Base-by-base conservation (phyloP, 2,888 invertebrate species). In the Zhuqinia jingwanae region DNA sequence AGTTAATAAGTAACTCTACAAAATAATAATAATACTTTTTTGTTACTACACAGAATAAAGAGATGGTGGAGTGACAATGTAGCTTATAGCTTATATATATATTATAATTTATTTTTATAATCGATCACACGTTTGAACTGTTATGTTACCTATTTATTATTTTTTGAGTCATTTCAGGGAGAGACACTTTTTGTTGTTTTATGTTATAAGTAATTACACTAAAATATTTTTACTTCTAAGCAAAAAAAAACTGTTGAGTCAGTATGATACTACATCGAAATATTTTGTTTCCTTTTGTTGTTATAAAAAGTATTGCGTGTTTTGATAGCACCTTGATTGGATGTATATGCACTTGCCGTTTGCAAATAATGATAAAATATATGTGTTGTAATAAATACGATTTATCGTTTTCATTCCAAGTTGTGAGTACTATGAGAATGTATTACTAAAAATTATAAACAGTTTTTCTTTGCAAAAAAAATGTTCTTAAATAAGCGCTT, bases 111-210 rank as follows among this genome's bases (percentile, higher is more conserved):
- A 58, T 58, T 79, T 78, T 63, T 63, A 30, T 77, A 60, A 42
- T 45, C 60, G 13, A 30, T 56, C 22, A 42, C 47, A 78, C 56
- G 30, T 27, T 63, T 27, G 36, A 63, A 78, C 78, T 58, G 60
- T 82, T 82, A 36, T 82, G 82, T 82, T 82, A 82, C 82, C 82
- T 82, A 82, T 82, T 82, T 82, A 82, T 82, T 60, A 60, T 56
- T 45, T 45, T 13, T 36, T 53, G 68, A 81, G 82, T 82, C 82
- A 81, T 50, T 50, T 82, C 63, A 63, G 58, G 58, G 56, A 78
- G 63, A 78, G 63, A 13, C 10, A 45, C 45, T 63, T 63, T 42
- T 78, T 78, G 45, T 76, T 76, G n/a, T n/a, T 53, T 45, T 47
- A 25, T 70, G 45, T 27, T 22, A 15, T 45, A 27, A 27, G 15